Conservation (phyloP, 2,888 invertebrate genomes). For the Palloptera scutellata region DNA sequence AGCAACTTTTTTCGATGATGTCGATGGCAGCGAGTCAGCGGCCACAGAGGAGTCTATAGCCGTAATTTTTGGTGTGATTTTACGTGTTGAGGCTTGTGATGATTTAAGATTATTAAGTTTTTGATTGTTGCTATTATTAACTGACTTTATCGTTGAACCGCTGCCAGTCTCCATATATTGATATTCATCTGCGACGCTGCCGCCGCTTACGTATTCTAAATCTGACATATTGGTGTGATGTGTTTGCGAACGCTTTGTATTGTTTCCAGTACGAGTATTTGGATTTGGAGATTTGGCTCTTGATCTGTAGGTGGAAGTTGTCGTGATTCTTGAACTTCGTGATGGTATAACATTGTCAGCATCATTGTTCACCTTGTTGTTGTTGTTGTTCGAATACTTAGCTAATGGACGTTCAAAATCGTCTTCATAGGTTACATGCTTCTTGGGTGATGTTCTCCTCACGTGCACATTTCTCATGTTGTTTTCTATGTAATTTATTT, state of each 20-base stretch:
- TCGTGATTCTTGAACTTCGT: conserved; percentile 33
- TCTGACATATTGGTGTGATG: not conserved
- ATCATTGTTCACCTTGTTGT: too few relatives aligned
- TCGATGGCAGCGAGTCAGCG: conserved; percentile 32
- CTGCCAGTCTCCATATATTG: conserved; percentile 53
- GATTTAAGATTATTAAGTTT: conserved; percentile 24
- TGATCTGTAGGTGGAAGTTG: conserved; percentile 17
- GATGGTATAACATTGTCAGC: conserved; percentile 5
- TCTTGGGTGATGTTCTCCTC: conserved; percentile 43
- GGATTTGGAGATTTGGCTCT: conserved; percentile 7
- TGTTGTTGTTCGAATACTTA: not conserved
- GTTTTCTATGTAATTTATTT: conserved; percentile 42
- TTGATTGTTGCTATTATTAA: conserved; percentile 31
- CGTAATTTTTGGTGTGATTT: conserved; percentile 50
- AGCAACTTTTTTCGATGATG: conserved; percentile 39
- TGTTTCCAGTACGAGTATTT: conserved; percentile 28
- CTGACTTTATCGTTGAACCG: conserved; percentile 29
- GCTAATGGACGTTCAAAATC: conserved; percentile 19
- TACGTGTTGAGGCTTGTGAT: conserved; percentile 35
- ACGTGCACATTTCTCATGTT: conserved; percentile 47
- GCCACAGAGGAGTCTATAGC: conserved; percentile 30
- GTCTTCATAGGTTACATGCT: conserved; percentile 46
- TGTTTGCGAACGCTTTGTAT: conserved; percentile 7
- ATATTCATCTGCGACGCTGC: conserved; percentile 14
- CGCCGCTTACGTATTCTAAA: not conserved